Evolutionary conservation across 2,113 vertebrate species (phyloP), one percentile per base, ranked within the genome.

Genomic region (Struthidea cinerea): DNA sequence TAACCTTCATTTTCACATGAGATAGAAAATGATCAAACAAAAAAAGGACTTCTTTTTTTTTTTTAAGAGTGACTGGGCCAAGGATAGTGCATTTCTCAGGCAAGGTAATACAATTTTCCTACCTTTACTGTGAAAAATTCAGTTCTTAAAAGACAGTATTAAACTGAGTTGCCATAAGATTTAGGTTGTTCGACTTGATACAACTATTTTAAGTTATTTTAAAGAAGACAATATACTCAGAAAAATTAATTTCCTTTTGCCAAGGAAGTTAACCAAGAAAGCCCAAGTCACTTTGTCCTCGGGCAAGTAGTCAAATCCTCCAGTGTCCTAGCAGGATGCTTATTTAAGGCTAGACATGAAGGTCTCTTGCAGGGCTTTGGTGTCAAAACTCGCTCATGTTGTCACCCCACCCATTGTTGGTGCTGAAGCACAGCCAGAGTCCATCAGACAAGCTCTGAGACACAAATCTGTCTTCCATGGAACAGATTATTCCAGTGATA

Each of bases 381-480:
- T 78, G n/a, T 26, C 28, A 73, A 53, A 91, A 68, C 44, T 71
- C 65, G 19, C 30, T 42, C 20, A 9, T 3, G 8, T 30, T n/a
- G 23, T 28, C 16, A 37, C 24, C 20, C 10, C 47, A 41, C 1
- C 12, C 10, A 1, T 9, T 7, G 1, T 3, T 12, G 6, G 69
- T 78, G 65, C n/a, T 67, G 82, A 81, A 70, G 28, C 17, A 28
- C 52, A 56, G 23, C 28, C 35, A 57, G 41, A 42, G 35, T 32
- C 52, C 13, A 2, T 9, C 49, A 81, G 26, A 37, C 21, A 39
- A 44, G 3, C 42, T 13, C 49, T 44, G 59, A 3, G 0, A 16
- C 49, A 69, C 68, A 42, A 20, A 49, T 35, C 42, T 59, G 10
- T 26, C 67, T 69, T 53, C 46, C 79, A 61, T 4, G 30, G 80